A percentile compares a stretch with the other conserved stretches of the same genome.
Conservation (phyloP, 2,888 invertebrate genomes). For the Trilocha varians region DNA sequence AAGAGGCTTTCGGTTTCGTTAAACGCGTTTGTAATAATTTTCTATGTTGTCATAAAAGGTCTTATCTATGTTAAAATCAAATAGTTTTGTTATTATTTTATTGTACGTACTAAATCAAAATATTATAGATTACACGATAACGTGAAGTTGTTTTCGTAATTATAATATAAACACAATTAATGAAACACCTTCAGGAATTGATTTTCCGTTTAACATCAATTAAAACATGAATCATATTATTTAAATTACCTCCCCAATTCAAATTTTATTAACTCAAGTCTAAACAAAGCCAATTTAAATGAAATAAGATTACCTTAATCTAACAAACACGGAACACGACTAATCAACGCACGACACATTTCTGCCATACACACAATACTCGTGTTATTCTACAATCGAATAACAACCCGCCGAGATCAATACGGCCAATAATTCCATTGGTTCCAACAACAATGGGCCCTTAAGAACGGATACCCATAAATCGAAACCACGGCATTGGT, state of each 20-base stretch:
- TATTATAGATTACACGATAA: too few relatives aligned
- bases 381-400: conserved; percentile 36
- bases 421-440: conserved; percentile 53
- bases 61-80: not conserved
- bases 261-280: too few relatives aligned
- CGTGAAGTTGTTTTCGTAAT: too few relatives aligned
- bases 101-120: too few relatives aligned
- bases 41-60: not conserved
- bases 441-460: conserved; percentile 51
- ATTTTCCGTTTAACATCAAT: too few relatives aligned
- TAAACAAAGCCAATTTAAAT: not conserved
- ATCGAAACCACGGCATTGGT: conserved; percentile 56
- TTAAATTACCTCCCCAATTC: too few relatives aligned
- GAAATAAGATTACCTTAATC: not conserved
- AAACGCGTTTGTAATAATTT: too few relatives aligned
- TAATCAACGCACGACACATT: conserved; percentile 9
- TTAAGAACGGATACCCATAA: conserved; percentile 60
- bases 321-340: not conserved
- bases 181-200: too few relatives aligned
- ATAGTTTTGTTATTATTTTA: too few relatives aligned
- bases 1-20: not conserved
- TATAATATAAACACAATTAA: too few relatives aligned
- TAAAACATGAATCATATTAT: too few relatives aligned
- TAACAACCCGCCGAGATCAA: conserved; percentile 36
- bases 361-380: conserved; percentile 14